Evolutionary conservation across 2,888 invertebrate genomes (phyloP).

Genomic region (Thereva unica): DNA sequence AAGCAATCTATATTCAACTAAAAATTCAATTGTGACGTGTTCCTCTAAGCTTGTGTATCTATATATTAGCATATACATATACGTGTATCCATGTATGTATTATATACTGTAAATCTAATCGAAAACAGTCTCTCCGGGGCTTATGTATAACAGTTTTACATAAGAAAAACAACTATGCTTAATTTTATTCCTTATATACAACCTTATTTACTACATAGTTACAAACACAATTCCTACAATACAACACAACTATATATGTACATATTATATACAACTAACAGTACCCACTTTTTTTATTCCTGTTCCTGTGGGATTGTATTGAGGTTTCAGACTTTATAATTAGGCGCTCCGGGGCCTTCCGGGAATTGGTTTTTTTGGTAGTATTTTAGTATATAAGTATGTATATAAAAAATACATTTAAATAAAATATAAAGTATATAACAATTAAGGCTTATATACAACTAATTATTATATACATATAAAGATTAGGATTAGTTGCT

Average conservation of each 20-base stretch:
- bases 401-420: constrained; percentile 1
- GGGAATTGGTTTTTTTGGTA: constrained; percentile 2
- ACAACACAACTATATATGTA: too few relatives aligned
- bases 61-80: too few relatives aligned
- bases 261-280: too few relatives aligned
- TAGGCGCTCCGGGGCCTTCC: constrained; percentile 30
- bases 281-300: too few relatives aligned
- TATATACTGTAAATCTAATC: constrained; percentile 18
- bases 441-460: too few relatives aligned
- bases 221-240: too few relatives aligned
- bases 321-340: constrained; percentile 25
- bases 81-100: not conserved
- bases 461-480: too few relatives aligned
- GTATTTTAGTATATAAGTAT: not conserved
- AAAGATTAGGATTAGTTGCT: too few relatives aligned
- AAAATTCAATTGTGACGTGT: too few relatives aligned
- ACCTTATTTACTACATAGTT: not conserved
- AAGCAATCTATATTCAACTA: too few relatives aligned
- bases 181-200: not conserved
- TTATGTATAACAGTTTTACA: constrained; percentile 18
- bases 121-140: constrained; percentile 29
- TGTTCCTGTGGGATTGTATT: not conserved
- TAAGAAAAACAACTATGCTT: not conserved
- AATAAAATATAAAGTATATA: not conserved
- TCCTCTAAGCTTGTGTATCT: too few relatives aligned